phyloP scores from a whole-genome alignment of 2,113 vertebrate species.

The Hemicordylus capensis region DNA sequence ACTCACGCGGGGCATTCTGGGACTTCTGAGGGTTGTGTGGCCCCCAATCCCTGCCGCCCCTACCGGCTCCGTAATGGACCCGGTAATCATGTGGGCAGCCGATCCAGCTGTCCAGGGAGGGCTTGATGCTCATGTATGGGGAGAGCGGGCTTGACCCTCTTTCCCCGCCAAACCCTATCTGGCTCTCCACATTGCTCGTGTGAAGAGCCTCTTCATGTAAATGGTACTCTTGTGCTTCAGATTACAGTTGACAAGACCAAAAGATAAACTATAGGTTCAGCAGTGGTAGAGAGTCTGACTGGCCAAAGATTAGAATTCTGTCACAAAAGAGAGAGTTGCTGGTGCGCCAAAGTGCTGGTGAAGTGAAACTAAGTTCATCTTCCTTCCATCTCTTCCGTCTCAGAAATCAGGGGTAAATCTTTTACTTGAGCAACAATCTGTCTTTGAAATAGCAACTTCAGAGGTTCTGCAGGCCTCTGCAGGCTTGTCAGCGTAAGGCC shows the following conservation, averaged over 20 bases:
- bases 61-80: no score
- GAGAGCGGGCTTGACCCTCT: no score
- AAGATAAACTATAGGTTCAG: neutral
- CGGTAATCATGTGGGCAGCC: no score
- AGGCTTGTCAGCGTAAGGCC: conserved; percentile 62
- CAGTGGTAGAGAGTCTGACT: neutral
- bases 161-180: no score
- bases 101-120: no score
- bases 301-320: neutral
- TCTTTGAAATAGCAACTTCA: conserved; percentile 56
- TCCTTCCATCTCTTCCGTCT: neutral
- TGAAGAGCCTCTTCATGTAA: no score
- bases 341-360: neutral
- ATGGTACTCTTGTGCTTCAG: neutral
- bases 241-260: neutral
- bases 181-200: no score
- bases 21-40: no score
- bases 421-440: neutral
- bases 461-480: conserved; percentile 28
- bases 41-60: no score
- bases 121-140: no score
- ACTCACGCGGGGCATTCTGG: no score
- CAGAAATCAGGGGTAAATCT: neutral
- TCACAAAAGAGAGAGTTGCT: neutral
- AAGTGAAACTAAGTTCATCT: neutral